Conservation (phyloP, 2,113 vertebrate species). For the Amphiprion ocellaris region DNA sequence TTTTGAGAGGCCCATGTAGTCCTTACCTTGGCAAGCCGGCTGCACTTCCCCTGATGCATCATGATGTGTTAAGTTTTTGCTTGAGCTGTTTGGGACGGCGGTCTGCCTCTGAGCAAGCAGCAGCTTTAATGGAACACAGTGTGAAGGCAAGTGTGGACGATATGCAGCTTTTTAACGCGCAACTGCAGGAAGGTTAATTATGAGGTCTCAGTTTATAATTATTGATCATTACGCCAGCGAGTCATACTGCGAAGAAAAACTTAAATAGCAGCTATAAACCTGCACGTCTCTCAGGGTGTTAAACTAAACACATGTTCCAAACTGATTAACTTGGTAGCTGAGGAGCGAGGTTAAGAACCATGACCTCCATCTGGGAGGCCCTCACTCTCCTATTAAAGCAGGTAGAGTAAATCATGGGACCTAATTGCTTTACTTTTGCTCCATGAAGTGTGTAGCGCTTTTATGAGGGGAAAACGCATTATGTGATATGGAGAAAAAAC, state of each 20-base stretch:
- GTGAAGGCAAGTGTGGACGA: slow-evolving; percentile 28
- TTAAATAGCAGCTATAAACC: slow-evolving; percentile 48
- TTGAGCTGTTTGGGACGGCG: slow-evolving; percentile 46
- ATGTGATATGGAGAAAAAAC: not conserved
- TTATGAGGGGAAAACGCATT: slow-evolving; percentile 44
- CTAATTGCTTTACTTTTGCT: slow-evolving; percentile 79
- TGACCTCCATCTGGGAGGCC: slow-evolving; percentile 73
- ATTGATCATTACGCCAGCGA: slow-evolving; percentile 35
- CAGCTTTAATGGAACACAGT: slow-evolving; percentile 42
- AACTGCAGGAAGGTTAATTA: slow-evolving; percentile 35
- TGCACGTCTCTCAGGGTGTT: slow-evolving; percentile 7
- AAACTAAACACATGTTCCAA: slow-evolving; percentile 53
- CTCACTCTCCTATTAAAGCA: slow-evolving; percentile 71
- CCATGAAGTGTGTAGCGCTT: slow-evolving; percentile 28
- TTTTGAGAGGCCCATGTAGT: slow-evolving; percentile 78
- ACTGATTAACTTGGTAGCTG: slow-evolving; percentile 74
- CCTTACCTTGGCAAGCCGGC: slow-evolving; percentile 70
- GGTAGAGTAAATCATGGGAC: slow-evolving; percentile 77
- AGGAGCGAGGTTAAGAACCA: slow-evolving; percentile 62
- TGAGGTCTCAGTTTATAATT: slow-evolving; percentile 35
- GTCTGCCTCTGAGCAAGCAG: slow-evolving; percentile 46
- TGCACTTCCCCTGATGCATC: slow-evolving; percentile 69
- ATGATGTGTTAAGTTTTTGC: slow-evolving; percentile 61
- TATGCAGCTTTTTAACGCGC: slow-evolving; percentile 29
- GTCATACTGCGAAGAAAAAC: slow-evolving; percentile 42